A percentile compares a stretch with the other conserved stretches of the same genome.
These are phyloP conservation scores for Leptodactylus fuscus DNA, from an alignment of 2,113 vertebrate species.

Conservation along the genomic window DNA sequence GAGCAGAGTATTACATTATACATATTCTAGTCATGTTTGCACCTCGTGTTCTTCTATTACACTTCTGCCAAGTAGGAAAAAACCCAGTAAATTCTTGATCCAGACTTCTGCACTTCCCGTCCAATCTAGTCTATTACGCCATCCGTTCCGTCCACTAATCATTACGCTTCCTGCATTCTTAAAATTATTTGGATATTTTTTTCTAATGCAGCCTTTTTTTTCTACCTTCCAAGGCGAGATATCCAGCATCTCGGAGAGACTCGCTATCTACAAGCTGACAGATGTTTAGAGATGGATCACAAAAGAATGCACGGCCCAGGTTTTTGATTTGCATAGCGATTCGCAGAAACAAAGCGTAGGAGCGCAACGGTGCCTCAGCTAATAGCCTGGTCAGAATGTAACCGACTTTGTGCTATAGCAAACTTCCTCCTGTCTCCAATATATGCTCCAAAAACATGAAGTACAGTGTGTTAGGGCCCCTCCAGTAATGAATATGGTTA, in stretches of 20 bases:
- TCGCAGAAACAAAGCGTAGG: neutral
- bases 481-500: constrained; percentile 36
- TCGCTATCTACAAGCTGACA: constrained; percentile 43
- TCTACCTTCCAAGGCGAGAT: neutral
- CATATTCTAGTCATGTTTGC: no score
- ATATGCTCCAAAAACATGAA: constrained; percentile 13
- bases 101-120: neutral
- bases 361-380: neutral
- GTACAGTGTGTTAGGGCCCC: constrained; percentile 15
- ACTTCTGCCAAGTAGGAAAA: neutral
- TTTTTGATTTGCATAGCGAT: neutral
- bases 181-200: constrained; percentile 44
- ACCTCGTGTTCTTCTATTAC: neutral
- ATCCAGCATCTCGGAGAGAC: neutral
- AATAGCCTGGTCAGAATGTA: neutral
- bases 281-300: constrained; percentile 28
- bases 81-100: neutral
- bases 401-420: neutral
- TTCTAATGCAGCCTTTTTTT: neutral
- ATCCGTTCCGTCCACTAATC: neutral
- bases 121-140: constrained; percentile 1
- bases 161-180: constrained; percentile 46
- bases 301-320: constrained; percentile 22
- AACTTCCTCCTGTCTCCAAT: constrained; percentile 2
- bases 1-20: no score